phyloP scores from a whole-genome alignment of 2,113 vertebrate genomes.

The Lipophrys pholis region DNA sequence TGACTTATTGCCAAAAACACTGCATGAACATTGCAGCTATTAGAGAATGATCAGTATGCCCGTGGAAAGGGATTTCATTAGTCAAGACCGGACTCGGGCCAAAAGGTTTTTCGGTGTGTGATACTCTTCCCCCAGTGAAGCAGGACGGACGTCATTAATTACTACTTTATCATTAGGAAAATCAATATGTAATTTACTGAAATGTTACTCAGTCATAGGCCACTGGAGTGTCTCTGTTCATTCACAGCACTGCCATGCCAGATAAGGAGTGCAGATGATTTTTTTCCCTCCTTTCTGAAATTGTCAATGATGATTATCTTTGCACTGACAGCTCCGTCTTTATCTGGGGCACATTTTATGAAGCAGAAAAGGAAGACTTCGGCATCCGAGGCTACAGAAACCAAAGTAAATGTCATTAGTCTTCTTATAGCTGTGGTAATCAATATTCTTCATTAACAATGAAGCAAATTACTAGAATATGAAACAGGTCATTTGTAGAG shows the following conservation, averaged over 20 bases:
- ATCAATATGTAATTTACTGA: slow-evolving; percentile 70
- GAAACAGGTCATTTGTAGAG: slow-evolving; percentile 1
- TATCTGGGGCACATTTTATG: slow-evolving; percentile 14
- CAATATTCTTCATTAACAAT: slow-evolving; percentile 9
- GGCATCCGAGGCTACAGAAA: slow-evolving; percentile 17
- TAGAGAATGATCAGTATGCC: slow-evolving; percentile 63
- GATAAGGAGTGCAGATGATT: slow-evolving; percentile 33
- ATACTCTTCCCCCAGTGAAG: slow-evolving; percentile 19
- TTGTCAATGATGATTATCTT: slow-evolving; percentile 49
- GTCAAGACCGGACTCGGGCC: slow-evolving; percentile 13
- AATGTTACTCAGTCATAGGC: slow-evolving; percentile 57
- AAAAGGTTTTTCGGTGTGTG: slow-evolving; percentile 31
- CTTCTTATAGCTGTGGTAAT: slow-evolving; percentile 4
- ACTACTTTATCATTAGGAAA: slow-evolving; percentile 59
- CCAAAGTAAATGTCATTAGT: slow-evolving; percentile 3
- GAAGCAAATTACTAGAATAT: background rate
- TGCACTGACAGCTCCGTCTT: slow-evolving; percentile 26
- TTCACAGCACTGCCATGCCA: background rate
- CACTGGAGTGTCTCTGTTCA: slow-evolving; percentile 15
- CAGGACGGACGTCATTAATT: slow-evolving; percentile 63
- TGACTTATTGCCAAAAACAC: slow-evolving; percentile 71
- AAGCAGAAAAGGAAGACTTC: slow-evolving; percentile 14
- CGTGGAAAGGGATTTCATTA: slow-evolving; percentile 62
- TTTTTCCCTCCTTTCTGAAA: slow-evolving; percentile 27
- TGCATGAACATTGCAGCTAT: slow-evolving; percentile 55